phyloP scores from a whole-genome alignment of 2,797 vertebrate species.

The Amblyraja radiata region DNA sequence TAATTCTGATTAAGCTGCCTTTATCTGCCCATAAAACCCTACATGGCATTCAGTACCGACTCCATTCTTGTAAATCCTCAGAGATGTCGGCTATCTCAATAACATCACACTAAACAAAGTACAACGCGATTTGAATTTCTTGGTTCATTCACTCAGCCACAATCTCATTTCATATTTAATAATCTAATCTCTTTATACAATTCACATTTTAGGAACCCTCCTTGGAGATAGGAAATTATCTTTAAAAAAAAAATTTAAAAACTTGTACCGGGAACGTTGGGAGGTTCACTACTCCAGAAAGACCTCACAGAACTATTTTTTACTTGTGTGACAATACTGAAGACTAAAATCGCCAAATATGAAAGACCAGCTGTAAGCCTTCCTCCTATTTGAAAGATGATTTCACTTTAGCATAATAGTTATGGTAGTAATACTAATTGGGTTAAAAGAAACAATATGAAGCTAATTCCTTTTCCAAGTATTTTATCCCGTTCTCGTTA shows the following conservation, averaged over 20 bases:
- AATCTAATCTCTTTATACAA: conserved; percentile 31
- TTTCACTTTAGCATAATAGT: not conserved
- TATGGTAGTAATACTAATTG: not conserved
- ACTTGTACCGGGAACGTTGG: not conserved
- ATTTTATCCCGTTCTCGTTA: not conserved
- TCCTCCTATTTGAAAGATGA: not conserved
- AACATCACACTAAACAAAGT: conserved; percentile 20
- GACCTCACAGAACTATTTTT: not conserved
- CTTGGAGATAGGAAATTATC: conserved; percentile 7
- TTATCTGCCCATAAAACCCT: conserved; percentile 18
- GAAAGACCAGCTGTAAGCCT: not conserved
- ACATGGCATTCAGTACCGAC: conserved; percentile 13
- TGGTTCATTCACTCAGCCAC: conserved; percentile 10
- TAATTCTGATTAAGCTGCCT: not conserved
- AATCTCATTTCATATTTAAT: conserved; percentile 30
- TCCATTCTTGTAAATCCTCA: conserved; percentile 20
- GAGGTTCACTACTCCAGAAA: conserved; percentile 7
- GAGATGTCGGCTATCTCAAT: conserved; percentile 9
- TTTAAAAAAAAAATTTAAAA: conserved; percentile 18
- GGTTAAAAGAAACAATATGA: not conserved
- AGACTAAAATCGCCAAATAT: conserved; percentile 8
- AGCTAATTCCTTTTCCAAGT: not conserved
- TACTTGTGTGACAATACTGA: conserved; percentile 4
- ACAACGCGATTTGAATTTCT: conserved; percentile 21
- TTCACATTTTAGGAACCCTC: conserved; percentile 11